Evolutionary conservation across 2,797 vertebrate genomes (phyloP).

Genomic region (Carcharodon carcharias): DNA sequence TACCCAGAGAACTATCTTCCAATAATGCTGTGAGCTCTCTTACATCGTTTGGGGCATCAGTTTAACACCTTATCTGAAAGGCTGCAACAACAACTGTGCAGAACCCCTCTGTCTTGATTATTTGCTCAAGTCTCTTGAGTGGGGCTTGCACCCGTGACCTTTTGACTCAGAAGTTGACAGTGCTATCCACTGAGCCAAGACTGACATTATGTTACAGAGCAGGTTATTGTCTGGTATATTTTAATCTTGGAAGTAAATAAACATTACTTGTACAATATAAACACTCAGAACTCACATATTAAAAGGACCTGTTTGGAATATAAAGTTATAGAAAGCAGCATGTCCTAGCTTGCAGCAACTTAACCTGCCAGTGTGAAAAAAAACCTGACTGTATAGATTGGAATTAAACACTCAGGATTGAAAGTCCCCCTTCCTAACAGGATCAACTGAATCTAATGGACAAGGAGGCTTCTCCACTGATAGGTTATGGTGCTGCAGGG

Average conservation of each 20-base stretch:
- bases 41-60: background rate
- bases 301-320: background rate
- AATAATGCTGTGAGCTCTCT: background rate
- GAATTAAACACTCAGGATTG: background rate
- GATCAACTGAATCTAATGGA: background rate
- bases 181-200: background rate
- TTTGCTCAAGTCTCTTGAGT: background rate
- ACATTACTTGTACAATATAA: background rate
- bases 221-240: background rate
- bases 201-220: background rate
- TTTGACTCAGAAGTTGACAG: background rate
- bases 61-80: background rate
- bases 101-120: background rate
- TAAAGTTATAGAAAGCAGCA: background rate
- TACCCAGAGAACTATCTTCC: background rate
- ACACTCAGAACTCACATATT: conserved; percentile 23
- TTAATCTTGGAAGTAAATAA: background rate
- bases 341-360: background rate
- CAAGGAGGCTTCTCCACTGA: background rate
- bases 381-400: background rate
- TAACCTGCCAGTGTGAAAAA: background rate
- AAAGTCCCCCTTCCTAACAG: background rate
- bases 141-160: background rate
- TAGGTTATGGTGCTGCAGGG: background rate
- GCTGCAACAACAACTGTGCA: background rate